phyloP scores from a whole-genome alignment of 2,797 vertebrate genomes.

The Huso huso region DNA sequence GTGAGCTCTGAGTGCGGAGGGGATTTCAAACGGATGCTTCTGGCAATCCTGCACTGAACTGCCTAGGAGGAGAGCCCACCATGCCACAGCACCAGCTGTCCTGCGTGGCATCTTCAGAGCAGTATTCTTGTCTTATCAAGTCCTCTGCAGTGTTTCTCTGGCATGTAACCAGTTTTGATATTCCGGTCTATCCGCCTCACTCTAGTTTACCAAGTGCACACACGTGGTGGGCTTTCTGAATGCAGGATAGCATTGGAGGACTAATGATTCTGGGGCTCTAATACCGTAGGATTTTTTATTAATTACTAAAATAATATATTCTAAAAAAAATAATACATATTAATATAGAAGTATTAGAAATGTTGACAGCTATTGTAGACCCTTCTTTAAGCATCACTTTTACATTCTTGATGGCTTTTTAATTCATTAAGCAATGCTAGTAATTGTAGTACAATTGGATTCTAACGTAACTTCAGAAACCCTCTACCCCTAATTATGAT shows the following conservation, averaged over 20 bases:
- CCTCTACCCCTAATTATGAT: too few relatives aligned
- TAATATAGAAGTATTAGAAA: too few relatives aligned
- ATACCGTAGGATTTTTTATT: too few relatives aligned
- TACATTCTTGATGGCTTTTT: too few relatives aligned
- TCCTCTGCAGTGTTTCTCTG: slow-evolving; percentile 7
- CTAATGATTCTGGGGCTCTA: too few relatives aligned
- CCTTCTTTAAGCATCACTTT: too few relatives aligned
- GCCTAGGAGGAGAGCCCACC: slow-evolving; percentile 11
- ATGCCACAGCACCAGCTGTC: background rate
- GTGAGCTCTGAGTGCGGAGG: slow-evolving; percentile 81
- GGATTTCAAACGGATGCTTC: slow-evolving; percentile 78
- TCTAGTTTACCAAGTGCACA: background rate
- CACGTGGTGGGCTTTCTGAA: slow-evolving; percentile 11
- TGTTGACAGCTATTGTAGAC: too few relatives aligned
- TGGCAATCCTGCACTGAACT: slow-evolving; percentile 77
- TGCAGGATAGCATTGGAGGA: slow-evolving; percentile 13
- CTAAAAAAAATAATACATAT: too few relatives aligned
- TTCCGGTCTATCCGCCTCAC: slow-evolving; percentile 16
- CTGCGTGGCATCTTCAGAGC: slow-evolving; percentile 8
- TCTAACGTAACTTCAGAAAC: too few relatives aligned
- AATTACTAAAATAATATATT: too few relatives aligned
- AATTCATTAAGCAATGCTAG: too few relatives aligned
- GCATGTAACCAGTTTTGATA: slow-evolving; percentile 37
- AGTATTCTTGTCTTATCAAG: slow-evolving; percentile 7
- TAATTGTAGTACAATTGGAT: too few relatives aligned